phyloP scores from a whole-genome alignment of 1,140 invertebrate species.

The Rhagoletis zephyria region DNA sequence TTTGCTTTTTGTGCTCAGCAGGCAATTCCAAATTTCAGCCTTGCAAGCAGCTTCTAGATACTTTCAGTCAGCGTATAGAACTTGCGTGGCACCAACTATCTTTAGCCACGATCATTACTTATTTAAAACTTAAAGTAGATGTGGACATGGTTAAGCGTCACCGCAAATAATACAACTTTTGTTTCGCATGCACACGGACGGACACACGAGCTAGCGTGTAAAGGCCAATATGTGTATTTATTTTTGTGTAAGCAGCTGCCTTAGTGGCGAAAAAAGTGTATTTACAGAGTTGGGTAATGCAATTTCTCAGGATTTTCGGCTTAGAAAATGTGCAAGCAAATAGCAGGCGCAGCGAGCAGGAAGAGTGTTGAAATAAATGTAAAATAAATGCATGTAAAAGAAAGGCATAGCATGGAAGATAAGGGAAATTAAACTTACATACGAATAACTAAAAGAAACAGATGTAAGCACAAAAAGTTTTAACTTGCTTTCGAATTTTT shows the following conservation, averaged over 20 bases:
- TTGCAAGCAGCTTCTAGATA: background rate
- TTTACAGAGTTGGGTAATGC: slow-evolving; percentile 38
- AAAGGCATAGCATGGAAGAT: background rate
- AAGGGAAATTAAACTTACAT: background rate
- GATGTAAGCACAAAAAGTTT: slow-evolving; percentile 20
- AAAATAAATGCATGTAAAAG: no score
- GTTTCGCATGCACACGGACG: background rate
- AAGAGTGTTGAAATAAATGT: background rate
- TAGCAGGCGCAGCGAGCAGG: background rate
- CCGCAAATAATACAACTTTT: slow-evolving; percentile 27
- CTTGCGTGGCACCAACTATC: background rate
- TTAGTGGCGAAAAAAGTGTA: background rate
- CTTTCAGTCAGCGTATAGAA: background rate
- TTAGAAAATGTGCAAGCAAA: slow-evolving; percentile 21
- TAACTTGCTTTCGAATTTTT: slow-evolving; percentile 11
- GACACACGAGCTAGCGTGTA: background rate
- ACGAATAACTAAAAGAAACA: slow-evolving; percentile 21
- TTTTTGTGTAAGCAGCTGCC: slow-evolving; percentile 8
- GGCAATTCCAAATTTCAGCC: background rate
- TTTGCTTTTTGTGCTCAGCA: background rate
- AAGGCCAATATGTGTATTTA: slow-evolving; percentile 18
- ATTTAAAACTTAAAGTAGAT: slow-evolving; percentile 46
- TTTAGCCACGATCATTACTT: slow-evolving; percentile 37
- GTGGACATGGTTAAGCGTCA: slow-evolving; percentile 4
- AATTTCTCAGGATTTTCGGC: slow-evolving; percentile 39